Evolutionary conservation across 2,797 vertebrate species (phyloP).

Genomic region (Protosalanx chinensis): DNA sequence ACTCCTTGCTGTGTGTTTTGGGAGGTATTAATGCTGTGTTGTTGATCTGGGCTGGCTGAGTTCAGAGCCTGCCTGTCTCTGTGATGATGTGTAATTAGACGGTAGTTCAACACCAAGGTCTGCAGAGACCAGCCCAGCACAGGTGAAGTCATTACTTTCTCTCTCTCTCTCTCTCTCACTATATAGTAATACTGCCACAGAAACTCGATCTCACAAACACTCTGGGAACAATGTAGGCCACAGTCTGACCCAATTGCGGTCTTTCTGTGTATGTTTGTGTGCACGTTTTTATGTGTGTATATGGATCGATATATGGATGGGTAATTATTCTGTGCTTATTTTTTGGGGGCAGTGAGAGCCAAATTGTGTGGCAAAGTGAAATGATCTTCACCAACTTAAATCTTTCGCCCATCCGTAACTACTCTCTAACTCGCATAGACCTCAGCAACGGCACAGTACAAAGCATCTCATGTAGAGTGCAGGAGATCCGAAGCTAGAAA

Average conservation of each 20-base stretch:
- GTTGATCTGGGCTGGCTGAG: constrained; percentile 38
- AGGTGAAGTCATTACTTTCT: constrained; percentile 62
- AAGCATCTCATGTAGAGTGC: too few species aligned
- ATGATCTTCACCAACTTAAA: constrained; percentile 10
- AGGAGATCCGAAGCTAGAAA: too few species aligned
- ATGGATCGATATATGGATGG: constrained; percentile 40
- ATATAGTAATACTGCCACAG: constrained; percentile 45
- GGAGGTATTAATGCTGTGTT: constrained; percentile 28
- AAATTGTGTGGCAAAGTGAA: not conserved
- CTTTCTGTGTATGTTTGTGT: constrained; percentile 18
- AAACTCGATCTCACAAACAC: constrained; percentile 50
- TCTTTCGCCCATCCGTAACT: too few species aligned
- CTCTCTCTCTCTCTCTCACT: constrained; percentile 17
- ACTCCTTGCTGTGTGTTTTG: not conserved
- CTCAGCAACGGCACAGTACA: too few species aligned
- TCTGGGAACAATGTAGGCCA: constrained; percentile 66
- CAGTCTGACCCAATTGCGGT: constrained; percentile 70
- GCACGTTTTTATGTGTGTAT: constrained; percentile 7
- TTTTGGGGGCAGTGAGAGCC: constrained; percentile 48
- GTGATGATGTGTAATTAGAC: constrained; percentile 64
- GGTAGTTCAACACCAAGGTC: constrained; percentile 54
- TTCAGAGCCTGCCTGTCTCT: constrained; percentile 44
- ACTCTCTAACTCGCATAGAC: too few species aligned
- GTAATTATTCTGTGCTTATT: constrained; percentile 56
- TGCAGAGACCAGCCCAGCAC: constrained; percentile 41